Percentiles rank a stretch among this genome's conserved stretches.
Evolutionary conservation across 1,140 invertebrate species (phyloP).

Genomic region (Zaprionus tsacasi): DNA sequence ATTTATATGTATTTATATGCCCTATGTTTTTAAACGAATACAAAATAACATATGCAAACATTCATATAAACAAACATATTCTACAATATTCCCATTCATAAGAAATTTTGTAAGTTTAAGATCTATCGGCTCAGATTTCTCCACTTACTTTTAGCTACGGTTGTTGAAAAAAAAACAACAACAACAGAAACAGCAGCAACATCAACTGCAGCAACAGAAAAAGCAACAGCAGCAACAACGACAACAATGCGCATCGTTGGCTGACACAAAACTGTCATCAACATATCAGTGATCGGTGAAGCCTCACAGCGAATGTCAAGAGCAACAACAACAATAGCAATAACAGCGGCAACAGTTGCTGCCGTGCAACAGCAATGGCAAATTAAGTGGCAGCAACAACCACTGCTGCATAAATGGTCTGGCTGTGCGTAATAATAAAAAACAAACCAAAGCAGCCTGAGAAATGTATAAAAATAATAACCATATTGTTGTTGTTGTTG

Average conservation of each 20-base stretch:
- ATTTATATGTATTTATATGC: too few species aligned
- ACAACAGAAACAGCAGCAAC: constrained; percentile 14
- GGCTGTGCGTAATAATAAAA: constrained; percentile 1
- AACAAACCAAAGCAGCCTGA: constrained; percentile 10
- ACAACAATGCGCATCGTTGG: constrained; percentile 45
- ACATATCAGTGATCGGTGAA: constrained; percentile 48
- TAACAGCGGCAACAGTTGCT: too few species aligned
- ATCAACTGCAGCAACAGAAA: constrained; percentile 1
- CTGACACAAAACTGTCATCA: constrained; percentile 76
- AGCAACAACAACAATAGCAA: constrained; percentile 30
- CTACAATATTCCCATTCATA: too few species aligned
- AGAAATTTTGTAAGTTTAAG: too few species aligned
- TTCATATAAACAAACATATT: too few species aligned
- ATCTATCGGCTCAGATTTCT: constrained; percentile 61
- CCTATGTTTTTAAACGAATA: too few species aligned
- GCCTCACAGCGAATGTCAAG: constrained; percentile 49
- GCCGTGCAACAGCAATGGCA: constrained; percentile 1
- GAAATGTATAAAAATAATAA: constrained; percentile 15
- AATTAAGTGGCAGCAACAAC: neutral
- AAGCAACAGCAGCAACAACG: constrained; percentile 9
- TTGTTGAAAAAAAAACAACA: neutral
- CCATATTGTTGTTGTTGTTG: constrained; percentile 19
- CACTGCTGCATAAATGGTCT: constrained; percentile 7
- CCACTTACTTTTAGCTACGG: constrained; percentile 65
- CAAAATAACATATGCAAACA: too few species aligned